phyloP scores from a whole-genome alignment of 2,797 vertebrate species.

The Premnoplex brunnescens region DNA sequence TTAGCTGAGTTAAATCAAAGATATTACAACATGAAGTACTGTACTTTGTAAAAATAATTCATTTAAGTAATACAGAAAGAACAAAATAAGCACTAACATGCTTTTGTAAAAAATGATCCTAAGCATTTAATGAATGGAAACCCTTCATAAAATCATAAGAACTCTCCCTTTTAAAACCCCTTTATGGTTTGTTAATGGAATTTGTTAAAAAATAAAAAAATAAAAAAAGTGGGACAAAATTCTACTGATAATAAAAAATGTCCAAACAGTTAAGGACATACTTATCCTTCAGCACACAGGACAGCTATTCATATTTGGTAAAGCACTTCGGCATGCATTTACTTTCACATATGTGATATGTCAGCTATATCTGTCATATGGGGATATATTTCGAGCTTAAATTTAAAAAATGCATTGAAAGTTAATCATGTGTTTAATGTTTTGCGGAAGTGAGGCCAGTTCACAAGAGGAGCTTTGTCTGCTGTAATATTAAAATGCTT shows the following conservation, averaged over 20 bases:
- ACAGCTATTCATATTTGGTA: not conserved
- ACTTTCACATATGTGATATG: conserved; percentile 1
- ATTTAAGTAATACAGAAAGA: not conserved
- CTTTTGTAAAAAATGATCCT: not conserved
- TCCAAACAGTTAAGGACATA: not conserved
- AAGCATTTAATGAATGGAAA: not conserved
- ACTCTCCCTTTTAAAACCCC: not conserved
- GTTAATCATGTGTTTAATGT: not conserved
- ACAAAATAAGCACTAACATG: not conserved
- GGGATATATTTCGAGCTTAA: not conserved
- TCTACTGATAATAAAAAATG: not conserved
- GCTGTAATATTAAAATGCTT: conserved; percentile 3
- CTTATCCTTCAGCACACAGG: not conserved
- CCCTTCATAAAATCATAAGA: not conserved
- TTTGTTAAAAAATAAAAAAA: not conserved
- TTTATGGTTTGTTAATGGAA: not conserved
- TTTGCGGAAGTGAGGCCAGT: not conserved
- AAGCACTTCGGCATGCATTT: not conserved
- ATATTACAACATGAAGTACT: not conserved
- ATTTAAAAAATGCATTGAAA: conserved; percentile 2
- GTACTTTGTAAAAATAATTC: not conserved
- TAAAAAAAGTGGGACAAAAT: not conserved
- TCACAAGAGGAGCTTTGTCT: conserved; percentile 25
- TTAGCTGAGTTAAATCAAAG: not conserved
- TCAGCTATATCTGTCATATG: not conserved